phyloP scores from a whole-genome alignment of 1,140 invertebrate species.

The Holotrichia oblita region DNA sequence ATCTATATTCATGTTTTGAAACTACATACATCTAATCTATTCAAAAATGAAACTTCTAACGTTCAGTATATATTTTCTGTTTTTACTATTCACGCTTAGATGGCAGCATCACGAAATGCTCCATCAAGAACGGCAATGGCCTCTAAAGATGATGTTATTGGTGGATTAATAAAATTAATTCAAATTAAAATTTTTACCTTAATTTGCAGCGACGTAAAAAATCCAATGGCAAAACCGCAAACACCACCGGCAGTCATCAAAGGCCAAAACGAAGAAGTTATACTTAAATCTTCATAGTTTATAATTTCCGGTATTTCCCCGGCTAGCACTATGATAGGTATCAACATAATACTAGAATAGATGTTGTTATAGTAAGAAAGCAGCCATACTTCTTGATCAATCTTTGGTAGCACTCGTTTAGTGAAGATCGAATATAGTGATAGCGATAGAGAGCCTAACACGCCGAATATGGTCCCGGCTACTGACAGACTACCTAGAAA shows the following conservation, averaged over 20 bases:
- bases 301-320: slow-evolving; percentile 81
- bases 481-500: slow-evolving; percentile 85
- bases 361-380: slow-evolving; percentile 97
- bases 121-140: too few species aligned
- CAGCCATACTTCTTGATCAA: slow-evolving; percentile 90
- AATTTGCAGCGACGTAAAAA: slow-evolving; percentile 96
- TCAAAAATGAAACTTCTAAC: too few species aligned
- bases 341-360: slow-evolving; percentile 89
- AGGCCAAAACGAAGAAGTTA: slow-evolving; percentile 77
- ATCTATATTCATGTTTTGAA: too few species aligned
- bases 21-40: too few species aligned
- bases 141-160: too few species aligned
- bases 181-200: slow-evolving; percentile 70
- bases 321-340: slow-evolving; percentile 89
- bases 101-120: too few species aligned
- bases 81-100: too few species aligned
- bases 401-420: slow-evolving; percentile 86
- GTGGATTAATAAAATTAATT: too few species aligned
- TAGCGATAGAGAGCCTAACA: slow-evolving; percentile 90
- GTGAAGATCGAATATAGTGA: slow-evolving; percentile 97
- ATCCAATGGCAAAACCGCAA: slow-evolving; percentile 97
- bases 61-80: too few species aligned
- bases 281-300: slow-evolving; percentile 73
- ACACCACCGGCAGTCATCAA: slow-evolving; percentile 90
- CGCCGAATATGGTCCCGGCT: slow-evolving; percentile 89